Conservation (phyloP, 2,113 vertebrate species). For the Prochilodus magdalenae region DNA sequence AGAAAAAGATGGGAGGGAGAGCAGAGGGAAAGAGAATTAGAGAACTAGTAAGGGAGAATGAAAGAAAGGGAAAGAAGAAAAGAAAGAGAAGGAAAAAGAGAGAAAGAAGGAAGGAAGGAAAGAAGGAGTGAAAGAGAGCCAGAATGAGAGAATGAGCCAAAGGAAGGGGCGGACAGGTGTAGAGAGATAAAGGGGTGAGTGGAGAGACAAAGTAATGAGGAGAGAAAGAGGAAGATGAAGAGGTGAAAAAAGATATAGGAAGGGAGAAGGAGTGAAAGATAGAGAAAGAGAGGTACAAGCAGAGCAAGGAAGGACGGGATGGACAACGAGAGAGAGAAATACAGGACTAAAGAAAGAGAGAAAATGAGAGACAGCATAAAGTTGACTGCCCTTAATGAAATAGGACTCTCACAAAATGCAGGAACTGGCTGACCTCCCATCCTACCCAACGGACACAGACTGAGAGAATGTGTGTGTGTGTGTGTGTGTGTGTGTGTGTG, state of each 20-base stretch:
- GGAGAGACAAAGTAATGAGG: slow-evolving; percentile 25
- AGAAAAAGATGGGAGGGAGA: too few species aligned
- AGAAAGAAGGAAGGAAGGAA: background rate
- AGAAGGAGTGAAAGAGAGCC: background rate
- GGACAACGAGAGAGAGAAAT: background rate
- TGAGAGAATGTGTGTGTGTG: background rate
- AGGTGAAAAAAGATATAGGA: background rate
- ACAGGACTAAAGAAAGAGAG: background rate
- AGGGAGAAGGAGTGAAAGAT: too few species aligned
- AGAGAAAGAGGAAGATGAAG: background rate
- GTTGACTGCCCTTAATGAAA: slow-evolving; percentile 38
- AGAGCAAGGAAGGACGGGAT: too few species aligned
- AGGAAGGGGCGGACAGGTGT: background rate
- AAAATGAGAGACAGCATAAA: background rate
- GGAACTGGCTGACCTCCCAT: slow-evolving; percentile 18
- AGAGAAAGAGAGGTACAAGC: too few species aligned
- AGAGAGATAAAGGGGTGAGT: too few species aligned
- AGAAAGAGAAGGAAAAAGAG: background rate
- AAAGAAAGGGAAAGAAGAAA: background rate
- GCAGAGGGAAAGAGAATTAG: background rate
- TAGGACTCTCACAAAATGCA: slow-evolving; percentile 35
- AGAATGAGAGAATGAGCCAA: slow-evolving; percentile 27
- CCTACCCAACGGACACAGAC: slow-evolving; percentile 14
- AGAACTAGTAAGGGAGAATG: background rate
- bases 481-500: slow-evolving; percentile 1